Evolutionary conservation across 2,888 invertebrate genomes (phyloP).

Genomic region (Endotricha flammealis): DNA sequence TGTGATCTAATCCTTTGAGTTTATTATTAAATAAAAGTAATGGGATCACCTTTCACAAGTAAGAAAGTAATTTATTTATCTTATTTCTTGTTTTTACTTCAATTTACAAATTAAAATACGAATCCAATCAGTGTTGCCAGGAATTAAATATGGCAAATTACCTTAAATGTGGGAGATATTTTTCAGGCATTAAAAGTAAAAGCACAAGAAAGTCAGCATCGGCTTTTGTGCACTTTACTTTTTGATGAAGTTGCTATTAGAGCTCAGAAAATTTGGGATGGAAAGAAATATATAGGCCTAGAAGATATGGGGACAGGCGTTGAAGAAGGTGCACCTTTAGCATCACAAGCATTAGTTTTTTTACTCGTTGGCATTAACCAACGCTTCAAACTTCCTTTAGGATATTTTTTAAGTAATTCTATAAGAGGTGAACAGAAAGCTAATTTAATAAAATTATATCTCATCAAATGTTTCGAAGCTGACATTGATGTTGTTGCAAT

Average conservation of each 20-base stretch:
- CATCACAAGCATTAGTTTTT: background rate
- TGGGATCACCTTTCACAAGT: no score
- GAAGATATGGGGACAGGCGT: constrained; percentile 16
- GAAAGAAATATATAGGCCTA: constrained; percentile 17
- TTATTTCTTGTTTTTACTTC: no score
- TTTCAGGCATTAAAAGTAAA: constrained; percentile 4
- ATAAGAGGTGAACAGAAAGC: background rate
- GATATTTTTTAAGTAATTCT: background rate
- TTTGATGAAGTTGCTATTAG: constrained; percentile 4
- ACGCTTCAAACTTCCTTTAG: background rate
- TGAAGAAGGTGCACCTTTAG: constrained; percentile 5
- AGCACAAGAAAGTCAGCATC: background rate
- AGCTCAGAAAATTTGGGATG: constrained; percentile 14
- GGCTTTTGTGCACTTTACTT: background rate
- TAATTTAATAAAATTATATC: background rate
- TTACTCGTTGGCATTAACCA: background rate
- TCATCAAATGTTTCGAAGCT: background rate
- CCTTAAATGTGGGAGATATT: no score
- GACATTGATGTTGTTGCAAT: background rate
- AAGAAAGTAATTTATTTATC: no score
- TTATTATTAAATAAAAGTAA: no score
- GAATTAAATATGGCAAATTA: no score
- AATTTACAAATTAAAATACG: no score
- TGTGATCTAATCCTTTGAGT: no score
- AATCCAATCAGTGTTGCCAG: no score